These are phyloP conservation scores for Orthonyx spaldingii DNA, from an alignment of 2,113 vertebrate genomes.

Conservation along the genomic window DNA sequence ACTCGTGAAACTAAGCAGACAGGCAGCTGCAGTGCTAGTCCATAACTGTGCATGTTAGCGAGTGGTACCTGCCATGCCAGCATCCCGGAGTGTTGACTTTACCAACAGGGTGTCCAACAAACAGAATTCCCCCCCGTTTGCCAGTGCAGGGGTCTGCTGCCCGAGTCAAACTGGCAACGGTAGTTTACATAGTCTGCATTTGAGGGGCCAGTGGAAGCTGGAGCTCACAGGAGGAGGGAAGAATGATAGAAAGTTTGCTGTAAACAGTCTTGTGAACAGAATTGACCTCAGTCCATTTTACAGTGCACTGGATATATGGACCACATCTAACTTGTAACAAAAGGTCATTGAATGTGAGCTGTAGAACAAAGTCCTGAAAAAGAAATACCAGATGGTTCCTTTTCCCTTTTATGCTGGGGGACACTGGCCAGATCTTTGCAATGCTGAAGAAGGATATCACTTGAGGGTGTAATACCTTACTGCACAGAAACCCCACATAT, in stretches of 20 bases:
- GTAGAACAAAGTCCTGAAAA: background rate
- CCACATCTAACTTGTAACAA: background rate
- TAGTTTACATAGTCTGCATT: background rate
- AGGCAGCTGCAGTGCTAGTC: background rate
- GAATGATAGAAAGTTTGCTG: background rate
- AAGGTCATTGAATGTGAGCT: background rate
- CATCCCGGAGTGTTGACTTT: fast-evolving
- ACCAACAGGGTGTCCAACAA: background rate
- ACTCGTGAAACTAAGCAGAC: background rate
- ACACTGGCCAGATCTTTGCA: background rate
- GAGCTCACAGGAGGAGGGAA: background rate
- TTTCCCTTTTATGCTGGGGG: background rate
- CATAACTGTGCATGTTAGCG: background rate
- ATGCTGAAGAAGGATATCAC: background rate
- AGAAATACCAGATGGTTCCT: background rate
- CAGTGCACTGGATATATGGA: background rate
- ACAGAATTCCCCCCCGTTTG: background rate
- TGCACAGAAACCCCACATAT: background rate
- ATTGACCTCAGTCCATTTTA: background rate
- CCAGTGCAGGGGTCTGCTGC: background rate
- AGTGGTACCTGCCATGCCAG: background rate
- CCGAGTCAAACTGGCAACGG: fast-evolving
- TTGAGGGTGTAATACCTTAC: background rate
- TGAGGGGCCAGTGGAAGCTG: background rate
- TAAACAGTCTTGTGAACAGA: background rate